A percentile compares a stretch with the other conserved stretches of the same genome.
Conservation (phyloP, 1,140 invertebrate genomes). For the Phthorimaea operculella region DNA sequence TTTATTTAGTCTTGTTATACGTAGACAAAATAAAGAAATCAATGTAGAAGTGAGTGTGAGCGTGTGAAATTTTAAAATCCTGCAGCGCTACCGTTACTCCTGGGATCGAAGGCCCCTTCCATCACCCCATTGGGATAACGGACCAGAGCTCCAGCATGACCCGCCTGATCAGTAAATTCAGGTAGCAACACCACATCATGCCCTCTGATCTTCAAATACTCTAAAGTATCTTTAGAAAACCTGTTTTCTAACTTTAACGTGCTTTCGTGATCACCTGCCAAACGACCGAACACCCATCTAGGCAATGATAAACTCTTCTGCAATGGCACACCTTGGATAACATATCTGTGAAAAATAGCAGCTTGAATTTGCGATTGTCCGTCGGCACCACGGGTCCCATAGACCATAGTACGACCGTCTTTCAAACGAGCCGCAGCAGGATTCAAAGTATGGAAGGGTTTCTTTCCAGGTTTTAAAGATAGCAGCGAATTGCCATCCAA, state of each 20-base stretch:
- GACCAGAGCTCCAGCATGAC: constrained; percentile 46
- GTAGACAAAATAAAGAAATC: no score
- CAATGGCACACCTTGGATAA: constrained; percentile 39
- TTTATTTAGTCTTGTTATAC: no score
- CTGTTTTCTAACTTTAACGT: constrained; percentile 40
- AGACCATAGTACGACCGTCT: constrained; percentile 48
- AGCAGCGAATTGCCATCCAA: constrained; percentile 36
- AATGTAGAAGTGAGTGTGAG: no score
- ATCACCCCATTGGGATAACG: constrained; percentile 44
- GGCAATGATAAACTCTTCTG: constrained; percentile 40
- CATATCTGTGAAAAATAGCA: constrained; percentile 54
- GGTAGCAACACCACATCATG: constrained; percentile 34
- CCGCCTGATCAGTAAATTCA: constrained; percentile 31
- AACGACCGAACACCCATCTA: constrained; percentile 47
- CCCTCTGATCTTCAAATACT: constrained; percentile 39
- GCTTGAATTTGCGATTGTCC: constrained; percentile 57
- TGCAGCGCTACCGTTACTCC: constrained; percentile 47
- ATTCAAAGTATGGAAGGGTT: constrained; percentile 54
- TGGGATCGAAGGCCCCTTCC: constrained; percentile 50
- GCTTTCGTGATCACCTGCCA: constrained; percentile 20
- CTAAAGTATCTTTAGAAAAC: constrained; percentile 34
- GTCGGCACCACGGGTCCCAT: constrained; percentile 53
- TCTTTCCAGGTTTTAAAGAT: constrained; percentile 47
- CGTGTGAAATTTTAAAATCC: constrained; percentile 31
- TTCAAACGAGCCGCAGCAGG: constrained; percentile 44